Base-by-base conservation (phyloP, 2,888 invertebrate genomes). In the Opisthograptis luteolata region DNA sequence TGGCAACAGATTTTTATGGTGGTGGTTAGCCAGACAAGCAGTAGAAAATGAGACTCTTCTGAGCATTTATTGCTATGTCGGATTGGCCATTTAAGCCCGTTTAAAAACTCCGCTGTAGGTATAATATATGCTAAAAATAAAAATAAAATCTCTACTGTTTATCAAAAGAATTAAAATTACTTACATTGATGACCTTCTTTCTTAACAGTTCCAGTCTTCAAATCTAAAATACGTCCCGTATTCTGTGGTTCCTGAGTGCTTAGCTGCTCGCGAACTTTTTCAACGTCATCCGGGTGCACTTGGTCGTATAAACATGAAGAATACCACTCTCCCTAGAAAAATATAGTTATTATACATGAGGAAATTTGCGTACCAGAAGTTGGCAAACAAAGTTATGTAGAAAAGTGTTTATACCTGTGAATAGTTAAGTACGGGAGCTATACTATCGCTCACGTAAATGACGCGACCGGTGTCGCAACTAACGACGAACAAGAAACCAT, bases 151-250 rank as follows among this genome's bases (percentile, higher is more conserved):
- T n/a, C n/a, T n/a, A n/a, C n/a, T n/a, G n/a, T n/a, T n/a, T n/a
- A n/a, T n/a, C n/a, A n/a, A n/a, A n/a, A n/a, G n/a, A n/a, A n/a
- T n/a, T n/a, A n/a, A n/a, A 7, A 30, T 0, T n/a, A 74, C 96
- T 95, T 89, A 97, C 97, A 98, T 90, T 99, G 99, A 87, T 98
- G 98, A 0, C 98, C 98, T 86, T 99, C 99, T 81, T 99, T 99
- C 82, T 99, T 99, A 7, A 99, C 99, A 3, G 99, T 99, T 48
- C 99, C 99, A 42, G 99, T 98, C 91, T 99, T 99, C 43, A 99
- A 92, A 86, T 99, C 99, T 58, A 99, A 91, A 64, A 99, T 98
- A 49, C 99, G 93, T 4, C 98, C 99, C 0, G 97, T 96, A 78
- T 98, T 98, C 79, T 98, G 97, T 13, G 98, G 97, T 81, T 99